phyloP scores from a whole-genome alignment of 2,888 invertebrate genomes.

The Clunio marinus region DNA sequence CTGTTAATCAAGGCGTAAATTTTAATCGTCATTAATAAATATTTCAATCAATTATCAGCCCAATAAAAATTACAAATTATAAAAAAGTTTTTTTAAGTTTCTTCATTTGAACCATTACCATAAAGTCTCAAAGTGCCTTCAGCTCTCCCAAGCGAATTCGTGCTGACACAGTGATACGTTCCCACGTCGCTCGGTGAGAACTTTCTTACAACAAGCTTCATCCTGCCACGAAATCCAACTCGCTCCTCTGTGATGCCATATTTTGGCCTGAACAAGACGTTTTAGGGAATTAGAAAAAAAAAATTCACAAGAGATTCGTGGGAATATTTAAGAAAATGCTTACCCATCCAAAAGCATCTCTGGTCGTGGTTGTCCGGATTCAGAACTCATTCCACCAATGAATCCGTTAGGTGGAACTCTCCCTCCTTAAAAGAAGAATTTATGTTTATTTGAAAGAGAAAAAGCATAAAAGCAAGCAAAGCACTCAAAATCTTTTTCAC shows the following conservation, averaged over 20 bases:
- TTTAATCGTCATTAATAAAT: no score
- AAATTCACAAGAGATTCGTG: no score
- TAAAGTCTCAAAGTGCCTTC: constrained; percentile 63
- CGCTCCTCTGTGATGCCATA: constrained; percentile 51
- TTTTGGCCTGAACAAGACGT: constrained; percentile 46
- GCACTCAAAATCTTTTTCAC: background rate
- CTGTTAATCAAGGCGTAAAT: no score
- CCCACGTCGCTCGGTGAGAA: constrained; percentile 62
- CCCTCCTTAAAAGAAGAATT: no score
- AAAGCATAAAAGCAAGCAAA: no score
- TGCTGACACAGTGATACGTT: constrained; percentile 71
- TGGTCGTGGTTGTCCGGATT: constrained; percentile 50
- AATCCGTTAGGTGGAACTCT: constrained; percentile 48
- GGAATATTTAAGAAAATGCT: constrained; percentile 46
- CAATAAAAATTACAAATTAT: no score
- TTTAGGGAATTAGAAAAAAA: constrained; percentile 1
- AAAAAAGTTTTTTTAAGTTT: no score
- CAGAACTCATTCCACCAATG: constrained; percentile 44
- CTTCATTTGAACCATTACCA: no score
- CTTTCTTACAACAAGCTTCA: constrained; percentile 51
- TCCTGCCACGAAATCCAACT: constrained; percentile 50
- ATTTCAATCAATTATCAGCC: no score
- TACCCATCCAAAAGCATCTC: constrained; percentile 82
- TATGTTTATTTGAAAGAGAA: background rate
- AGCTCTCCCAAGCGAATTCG: constrained; percentile 63